Conservation (phyloP, 2,113 vertebrate species). For the Struthidea cinerea region DNA sequence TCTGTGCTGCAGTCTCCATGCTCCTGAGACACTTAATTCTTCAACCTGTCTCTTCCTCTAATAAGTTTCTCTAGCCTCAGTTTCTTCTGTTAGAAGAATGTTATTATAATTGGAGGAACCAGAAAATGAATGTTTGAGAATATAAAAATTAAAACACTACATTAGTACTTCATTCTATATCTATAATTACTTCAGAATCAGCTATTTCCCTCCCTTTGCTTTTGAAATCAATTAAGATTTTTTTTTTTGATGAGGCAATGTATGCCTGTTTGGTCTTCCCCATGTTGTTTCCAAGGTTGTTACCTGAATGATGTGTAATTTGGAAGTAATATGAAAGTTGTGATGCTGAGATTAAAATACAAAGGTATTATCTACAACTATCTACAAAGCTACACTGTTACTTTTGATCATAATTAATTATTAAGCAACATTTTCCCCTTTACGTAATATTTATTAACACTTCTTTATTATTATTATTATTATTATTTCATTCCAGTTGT, state of each 20-base stretch:
- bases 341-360: not conserved
- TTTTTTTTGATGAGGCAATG: not conserved
- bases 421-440: not conserved
- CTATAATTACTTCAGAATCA: not conserved
- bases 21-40: not conserved
- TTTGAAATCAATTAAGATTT: not conserved
- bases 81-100: not conserved
- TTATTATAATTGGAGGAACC: not conserved
- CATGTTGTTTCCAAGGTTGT: not conserved
- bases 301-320: not conserved
- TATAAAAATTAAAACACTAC: not conserved
- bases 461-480: not conserved
- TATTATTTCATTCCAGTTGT: not conserved
- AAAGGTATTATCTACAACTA: not conserved
- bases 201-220: fast-evolving
- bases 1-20: not conserved
- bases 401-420: not conserved
- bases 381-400: not conserved
- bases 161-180: not conserved
- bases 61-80: not conserved
- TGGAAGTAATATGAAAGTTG: not conserved
- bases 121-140: not conserved
- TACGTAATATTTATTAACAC: not conserved
- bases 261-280: not conserved
- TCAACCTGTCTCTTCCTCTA: not conserved